Evolutionary conservation across 2,888 invertebrate species (phyloP), one percentile per base, ranked within the genome.

Genomic region (Cenopis cana): DNA sequence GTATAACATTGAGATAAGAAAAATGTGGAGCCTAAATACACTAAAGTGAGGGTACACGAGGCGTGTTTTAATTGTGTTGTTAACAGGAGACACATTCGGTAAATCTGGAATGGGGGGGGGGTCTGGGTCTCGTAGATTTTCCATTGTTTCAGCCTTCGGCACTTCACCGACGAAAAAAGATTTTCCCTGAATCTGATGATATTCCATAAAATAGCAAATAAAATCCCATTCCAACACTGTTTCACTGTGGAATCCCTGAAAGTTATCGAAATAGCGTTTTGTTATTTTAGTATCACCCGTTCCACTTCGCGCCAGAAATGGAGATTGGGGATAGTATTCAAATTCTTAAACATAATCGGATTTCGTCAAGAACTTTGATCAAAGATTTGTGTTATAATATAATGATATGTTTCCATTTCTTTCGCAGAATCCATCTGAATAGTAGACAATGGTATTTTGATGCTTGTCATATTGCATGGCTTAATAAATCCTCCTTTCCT

Each of bases 201-300:
- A 64, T 52, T 20, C 2, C 20, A 64, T 52, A 38, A 52, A n/a
- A 64, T 64, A 52, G 62, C 9, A 18, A 29, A 52, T 64, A 38
- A 64, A 50, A 52, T 62, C 18, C 52, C 38, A 36, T 62, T 64
- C 64, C 64, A 52, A 50, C 14, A 29, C 49, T 17, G 55, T 9
- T n/a, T 24, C 38, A 20, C 62, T 20, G 33, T 49, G 41, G 46
- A 60, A 36, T 33, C 36, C 66, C 38, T 61, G 14, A 29, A 41
- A 41, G 66, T 71, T 55, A 71, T 71, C 46, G 46, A 71, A 71
- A 67, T 67, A 67, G 66, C 18, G 17, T 41, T 52, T 57, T 54
- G 55, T 61, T 67, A 71, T 71, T 71, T 61, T 55, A 36, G 66
- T 61, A 55, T 36, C 66, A 49, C 18, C 54, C 60, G 60, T 55